phyloP scores from a whole-genome alignment of 2,888 invertebrate species.

The Nomada fabriciana region DNA sequence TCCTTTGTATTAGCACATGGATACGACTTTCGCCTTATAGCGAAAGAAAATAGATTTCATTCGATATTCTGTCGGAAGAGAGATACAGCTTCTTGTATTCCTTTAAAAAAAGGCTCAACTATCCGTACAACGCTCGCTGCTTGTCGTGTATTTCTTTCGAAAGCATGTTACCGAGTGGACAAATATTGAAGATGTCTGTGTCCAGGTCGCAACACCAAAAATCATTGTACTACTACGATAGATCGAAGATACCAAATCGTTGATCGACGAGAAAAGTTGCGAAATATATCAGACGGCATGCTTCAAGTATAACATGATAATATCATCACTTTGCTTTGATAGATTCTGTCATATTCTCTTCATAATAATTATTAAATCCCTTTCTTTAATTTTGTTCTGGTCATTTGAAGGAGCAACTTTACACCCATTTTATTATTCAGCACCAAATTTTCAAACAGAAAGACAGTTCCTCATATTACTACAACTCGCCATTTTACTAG shows the following conservation, averaged over 20 bases:
- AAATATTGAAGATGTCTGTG: conserved; percentile 38
- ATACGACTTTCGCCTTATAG: conserved; percentile 42
- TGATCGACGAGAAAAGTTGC: neutral
- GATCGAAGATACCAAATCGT: neutral
- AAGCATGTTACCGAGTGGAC: conserved; percentile 52
- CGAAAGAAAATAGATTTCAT: conserved; percentile 68
- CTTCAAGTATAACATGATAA: neutral
- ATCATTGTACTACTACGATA: neutral
- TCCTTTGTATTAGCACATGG: conserved; percentile 41
- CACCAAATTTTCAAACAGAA: too few relatives aligned
- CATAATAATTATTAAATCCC: too few relatives aligned
- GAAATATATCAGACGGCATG: neutral
- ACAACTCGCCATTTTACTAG: neutral
- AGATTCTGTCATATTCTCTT: too few relatives aligned
- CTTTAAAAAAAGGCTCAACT: conserved; percentile 46
- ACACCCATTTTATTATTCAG: too few relatives aligned
- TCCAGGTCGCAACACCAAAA: neutral
- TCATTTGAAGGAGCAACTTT: too few relatives aligned
- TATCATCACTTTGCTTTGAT: neutral
- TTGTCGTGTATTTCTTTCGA: conserved; percentile 59
- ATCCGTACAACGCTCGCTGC: conserved; percentile 29
- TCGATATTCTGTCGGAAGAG: conserved; percentile 54
- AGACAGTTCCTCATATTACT: too few relatives aligned
- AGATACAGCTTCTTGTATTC: conserved; percentile 65
- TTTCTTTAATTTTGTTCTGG: too few relatives aligned